Conservation (phyloP, 2,797 vertebrate genomes). For the Taenioides sp. region DNA sequence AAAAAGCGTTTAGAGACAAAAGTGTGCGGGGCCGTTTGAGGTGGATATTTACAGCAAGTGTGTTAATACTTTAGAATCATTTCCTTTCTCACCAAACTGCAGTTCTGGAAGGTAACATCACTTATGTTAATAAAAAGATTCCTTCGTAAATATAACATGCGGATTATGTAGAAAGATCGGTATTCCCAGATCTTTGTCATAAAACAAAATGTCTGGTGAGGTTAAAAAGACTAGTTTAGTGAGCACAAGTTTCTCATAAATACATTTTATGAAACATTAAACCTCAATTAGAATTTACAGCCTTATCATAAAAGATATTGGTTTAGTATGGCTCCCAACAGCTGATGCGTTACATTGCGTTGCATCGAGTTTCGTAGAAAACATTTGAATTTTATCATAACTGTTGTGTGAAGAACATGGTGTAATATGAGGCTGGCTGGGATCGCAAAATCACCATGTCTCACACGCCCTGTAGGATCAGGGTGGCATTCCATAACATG, state of each 20-base stretch:
- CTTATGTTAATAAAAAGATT: not conserved
- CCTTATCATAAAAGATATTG: not conserved
- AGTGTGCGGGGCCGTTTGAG: too few relatives aligned
- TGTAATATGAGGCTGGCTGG: not conserved
- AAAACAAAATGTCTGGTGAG: not conserved
- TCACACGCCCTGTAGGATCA: constrained; percentile 26
- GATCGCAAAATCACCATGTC: constrained; percentile 26
- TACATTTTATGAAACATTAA: constrained; percentile 3
- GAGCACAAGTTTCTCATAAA: constrained; percentile 2
- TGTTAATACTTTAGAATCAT: not conserved
- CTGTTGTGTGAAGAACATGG: not conserved
- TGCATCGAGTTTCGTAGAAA: not conserved
- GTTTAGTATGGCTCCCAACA: not conserved
- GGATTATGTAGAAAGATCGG: not conserved
- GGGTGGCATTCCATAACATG: constrained; percentile 49
- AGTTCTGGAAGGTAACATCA: not conserved
- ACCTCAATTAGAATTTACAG: not conserved
- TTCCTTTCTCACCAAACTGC: not conserved
- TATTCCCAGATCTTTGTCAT: not conserved
- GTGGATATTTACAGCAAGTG: too few relatives aligned
- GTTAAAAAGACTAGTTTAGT: not conserved
- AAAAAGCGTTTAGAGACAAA: too few relatives aligned
- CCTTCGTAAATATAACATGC: not conserved
- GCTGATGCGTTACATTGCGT: not conserved
- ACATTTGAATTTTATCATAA: not conserved